These are phyloP conservation scores for Seriola aureovittata DNA, from an alignment of 2,113 vertebrate genomes.

Conservation along the genomic window DNA sequence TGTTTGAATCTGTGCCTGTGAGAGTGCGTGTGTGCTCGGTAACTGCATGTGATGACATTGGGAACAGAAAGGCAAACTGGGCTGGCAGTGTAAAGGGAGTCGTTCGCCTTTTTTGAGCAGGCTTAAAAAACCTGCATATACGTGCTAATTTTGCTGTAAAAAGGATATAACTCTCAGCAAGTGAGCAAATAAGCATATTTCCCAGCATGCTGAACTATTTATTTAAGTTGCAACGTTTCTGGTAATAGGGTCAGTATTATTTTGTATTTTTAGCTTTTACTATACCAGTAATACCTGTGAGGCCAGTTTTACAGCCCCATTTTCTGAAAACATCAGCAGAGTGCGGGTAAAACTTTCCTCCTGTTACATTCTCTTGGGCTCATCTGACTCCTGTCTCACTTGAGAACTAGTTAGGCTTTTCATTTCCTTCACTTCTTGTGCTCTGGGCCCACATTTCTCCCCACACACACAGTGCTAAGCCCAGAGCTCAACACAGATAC, in stretches of 20 bases:
- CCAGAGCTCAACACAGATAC: constrained; percentile 60
- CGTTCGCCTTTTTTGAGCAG: too few species aligned
- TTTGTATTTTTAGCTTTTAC: constrained; percentile 47
- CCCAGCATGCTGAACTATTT: background rate
- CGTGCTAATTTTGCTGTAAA: too few species aligned
- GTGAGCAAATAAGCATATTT: background rate
- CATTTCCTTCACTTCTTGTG: constrained; percentile 52
- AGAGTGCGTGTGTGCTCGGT: too few species aligned
- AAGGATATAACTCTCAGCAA: background rate
- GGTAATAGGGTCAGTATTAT: background rate
- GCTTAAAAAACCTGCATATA: too few species aligned
- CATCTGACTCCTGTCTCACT: constrained; percentile 50
- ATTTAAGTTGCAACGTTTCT: constrained; percentile 13
- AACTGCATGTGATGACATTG: too few species aligned
- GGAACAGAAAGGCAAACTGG: too few species aligned
- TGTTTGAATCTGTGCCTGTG: too few species aligned
- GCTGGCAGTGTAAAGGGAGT: too few species aligned
- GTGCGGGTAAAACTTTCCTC: constrained; percentile 28
- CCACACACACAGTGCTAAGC: constrained; percentile 53
- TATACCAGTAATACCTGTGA: constrained; percentile 26
- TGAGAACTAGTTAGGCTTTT: constrained; percentile 61
- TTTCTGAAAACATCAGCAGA: constrained; percentile 36
- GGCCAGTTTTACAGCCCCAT: constrained; percentile 22
- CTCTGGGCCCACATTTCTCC: constrained; percentile 47
- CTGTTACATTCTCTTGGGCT: constrained; percentile 29